phyloP scores from a whole-genome alignment of 2,797 vertebrate species.

The Phaenicophaeus curvirostris region DNA sequence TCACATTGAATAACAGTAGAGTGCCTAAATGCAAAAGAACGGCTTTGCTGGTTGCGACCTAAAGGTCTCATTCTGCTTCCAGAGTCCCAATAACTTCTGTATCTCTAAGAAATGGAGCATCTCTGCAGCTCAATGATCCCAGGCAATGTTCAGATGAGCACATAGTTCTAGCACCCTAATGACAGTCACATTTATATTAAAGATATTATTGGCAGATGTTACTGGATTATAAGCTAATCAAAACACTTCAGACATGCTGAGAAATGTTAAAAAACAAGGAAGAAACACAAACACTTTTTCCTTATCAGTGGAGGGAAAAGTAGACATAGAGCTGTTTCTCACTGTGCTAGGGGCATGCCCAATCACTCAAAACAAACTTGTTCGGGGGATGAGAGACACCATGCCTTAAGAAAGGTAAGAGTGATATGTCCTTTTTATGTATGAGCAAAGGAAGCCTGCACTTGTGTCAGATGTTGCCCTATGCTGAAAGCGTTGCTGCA shows the following conservation, averaged over 20 bases:
- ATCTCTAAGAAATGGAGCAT: neutral
- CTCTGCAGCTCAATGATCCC: neutral
- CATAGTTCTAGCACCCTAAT: neutral
- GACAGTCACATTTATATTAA: neutral
- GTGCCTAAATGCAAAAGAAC: neutral
- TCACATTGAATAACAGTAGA: neutral
- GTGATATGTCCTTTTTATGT: accelerated
- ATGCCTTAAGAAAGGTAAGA: neutral
- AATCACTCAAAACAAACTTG: neutral
- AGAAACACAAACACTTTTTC: neutral
- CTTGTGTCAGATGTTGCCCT: neutral
- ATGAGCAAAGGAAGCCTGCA: neutral
- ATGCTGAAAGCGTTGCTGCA: neutral
- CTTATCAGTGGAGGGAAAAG: accelerated
- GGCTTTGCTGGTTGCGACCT: neutral
- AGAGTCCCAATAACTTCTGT: neutral
- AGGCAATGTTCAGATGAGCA: neutral
- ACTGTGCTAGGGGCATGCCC: neutral
- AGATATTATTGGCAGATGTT: neutral
- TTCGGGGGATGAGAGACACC: no score
- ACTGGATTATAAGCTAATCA: neutral
- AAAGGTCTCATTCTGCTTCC: neutral
- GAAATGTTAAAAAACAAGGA: neutral
- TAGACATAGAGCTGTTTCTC: neutral
- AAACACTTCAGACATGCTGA: neutral